A percentile compares a stretch with the other conserved stretches of the same genome.
Evolutionary conservation across 2,888 invertebrate genomes (phyloP).

Genomic region (Drosophila mimetica): DNA sequence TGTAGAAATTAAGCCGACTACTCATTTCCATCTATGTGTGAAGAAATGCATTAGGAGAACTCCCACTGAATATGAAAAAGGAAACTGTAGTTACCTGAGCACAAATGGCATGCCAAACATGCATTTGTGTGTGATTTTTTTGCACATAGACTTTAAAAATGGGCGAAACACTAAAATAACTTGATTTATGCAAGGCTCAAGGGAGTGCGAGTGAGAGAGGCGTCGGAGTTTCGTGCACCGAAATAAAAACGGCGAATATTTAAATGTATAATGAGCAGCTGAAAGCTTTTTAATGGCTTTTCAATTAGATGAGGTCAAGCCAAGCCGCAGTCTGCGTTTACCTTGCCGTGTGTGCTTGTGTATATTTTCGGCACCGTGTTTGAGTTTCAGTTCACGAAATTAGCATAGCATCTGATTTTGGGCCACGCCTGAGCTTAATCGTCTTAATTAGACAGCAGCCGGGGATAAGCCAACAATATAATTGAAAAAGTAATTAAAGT

Average conservation of each 20-base stretch:
- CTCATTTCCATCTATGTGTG: constrained; percentile 39
- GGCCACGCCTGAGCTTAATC: constrained; percentile 38
- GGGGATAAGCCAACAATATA: constrained; percentile 2
- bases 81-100: constrained; percentile 36
- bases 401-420: constrained; percentile 46
- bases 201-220: neutral
- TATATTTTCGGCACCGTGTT: constrained; percentile 17
- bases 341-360: constrained; percentile 1
- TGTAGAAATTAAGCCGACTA: neutral
- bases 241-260: constrained; percentile 75
- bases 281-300: constrained; percentile 80
- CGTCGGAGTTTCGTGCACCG: constrained; percentile 12
- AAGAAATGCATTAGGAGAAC: constrained; percentile 13
- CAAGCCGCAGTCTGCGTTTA: constrained; percentile 5
- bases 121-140: constrained; percentile 21
- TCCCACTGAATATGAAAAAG: constrained; percentile 22
- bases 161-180: constrained; percentile 27
- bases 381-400: constrained; percentile 13
- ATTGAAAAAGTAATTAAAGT: constrained; percentile 1
- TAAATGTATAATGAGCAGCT: constrained; percentile 80
- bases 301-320: constrained; percentile 75
- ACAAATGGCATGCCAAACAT: constrained; percentile 50
- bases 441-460: constrained; percentile 64
- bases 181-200: constrained; percentile 24
- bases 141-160: constrained; percentile 49